Evolutionary conservation across 2,113 vertebrate genomes (phyloP).

Genomic region (Sisor rabdophorus): DNA sequence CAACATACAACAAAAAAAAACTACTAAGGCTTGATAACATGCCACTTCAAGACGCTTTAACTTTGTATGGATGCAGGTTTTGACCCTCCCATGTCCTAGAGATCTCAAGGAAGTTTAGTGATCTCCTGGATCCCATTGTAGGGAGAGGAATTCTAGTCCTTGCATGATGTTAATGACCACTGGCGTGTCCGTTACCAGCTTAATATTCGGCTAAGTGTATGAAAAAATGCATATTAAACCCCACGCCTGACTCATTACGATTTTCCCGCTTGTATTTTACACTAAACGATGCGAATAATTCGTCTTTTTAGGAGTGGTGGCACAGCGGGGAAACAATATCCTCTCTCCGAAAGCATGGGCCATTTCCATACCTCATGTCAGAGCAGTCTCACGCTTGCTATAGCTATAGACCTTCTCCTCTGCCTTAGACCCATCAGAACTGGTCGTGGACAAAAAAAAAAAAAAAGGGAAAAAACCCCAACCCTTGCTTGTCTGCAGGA

Average conservation of each 20-base stretch:
- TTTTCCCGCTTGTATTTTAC: slow-evolving; percentile 9
- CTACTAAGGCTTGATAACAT: no score
- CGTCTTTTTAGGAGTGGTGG: slow-evolving; percentile 45
- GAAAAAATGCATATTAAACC: background rate
- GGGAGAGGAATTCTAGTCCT: background rate
- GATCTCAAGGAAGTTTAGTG: background rate
- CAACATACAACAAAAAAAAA: no score
- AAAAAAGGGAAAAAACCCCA: slow-evolving; percentile 46
- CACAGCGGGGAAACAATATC: slow-evolving; percentile 40
- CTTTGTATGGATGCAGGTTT: no score
- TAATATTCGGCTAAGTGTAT: background rate
- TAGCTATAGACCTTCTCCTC: slow-evolving; percentile 50
- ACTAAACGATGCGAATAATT: slow-evolving; percentile 58
- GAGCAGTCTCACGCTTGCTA: slow-evolving; percentile 35
- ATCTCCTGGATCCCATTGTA: background rate
- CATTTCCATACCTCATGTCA: slow-evolving; percentile 61
- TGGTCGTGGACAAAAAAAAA: slow-evolving; percentile 65
- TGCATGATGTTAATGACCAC: background rate
- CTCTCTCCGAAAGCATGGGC: slow-evolving; percentile 53
- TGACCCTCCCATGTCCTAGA: background rate
- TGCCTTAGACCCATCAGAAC: slow-evolving; percentile 62
- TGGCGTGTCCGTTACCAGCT: background rate
- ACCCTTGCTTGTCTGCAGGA: slow-evolving; percentile 56
- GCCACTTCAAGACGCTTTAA: no score
- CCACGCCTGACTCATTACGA: background rate